Percentiles rank a stretch among this genome's conserved stretches.
Conservation (phyloP, 2,797 vertebrate species). For the Aldrovandia affinis region DNA sequence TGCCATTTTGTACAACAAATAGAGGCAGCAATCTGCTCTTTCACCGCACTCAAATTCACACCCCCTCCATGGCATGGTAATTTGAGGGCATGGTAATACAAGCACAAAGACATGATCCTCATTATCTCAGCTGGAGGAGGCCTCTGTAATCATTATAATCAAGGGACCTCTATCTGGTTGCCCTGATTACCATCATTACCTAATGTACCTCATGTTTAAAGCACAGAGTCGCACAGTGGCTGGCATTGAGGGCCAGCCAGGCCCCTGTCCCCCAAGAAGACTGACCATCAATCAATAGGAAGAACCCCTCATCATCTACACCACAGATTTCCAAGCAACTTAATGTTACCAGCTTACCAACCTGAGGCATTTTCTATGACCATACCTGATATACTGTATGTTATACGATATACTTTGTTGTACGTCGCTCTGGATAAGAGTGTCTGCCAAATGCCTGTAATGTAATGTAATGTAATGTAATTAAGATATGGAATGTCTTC, state of each 20-base stretch:
- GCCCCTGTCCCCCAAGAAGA: background rate
- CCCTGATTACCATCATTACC: constrained; percentile 18
- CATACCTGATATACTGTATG: too few relatives aligned
- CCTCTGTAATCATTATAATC: constrained; percentile 10
- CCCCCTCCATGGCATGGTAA: background rate
- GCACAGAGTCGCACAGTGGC: background rate
- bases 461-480: too few relatives aligned
- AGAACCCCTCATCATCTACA: background rate
- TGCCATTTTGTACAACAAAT: background rate
- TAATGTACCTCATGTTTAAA: background rate
- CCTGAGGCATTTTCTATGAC: background rate
- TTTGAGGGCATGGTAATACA: constrained; percentile 9
- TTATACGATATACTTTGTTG: too few relatives aligned
- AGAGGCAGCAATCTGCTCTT: constrained; percentile 1
- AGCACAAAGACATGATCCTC: background rate
- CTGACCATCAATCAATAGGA: background rate
- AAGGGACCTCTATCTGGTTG: background rate
- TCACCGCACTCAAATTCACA: background rate
- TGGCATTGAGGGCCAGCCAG: background rate
- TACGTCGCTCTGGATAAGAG: too few relatives aligned
- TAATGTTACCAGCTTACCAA: background rate
- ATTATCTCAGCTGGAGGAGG: constrained; percentile 5
- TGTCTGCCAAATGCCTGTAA: too few relatives aligned
- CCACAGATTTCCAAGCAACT: too few relatives aligned
- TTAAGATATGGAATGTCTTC: background rate